Percentiles rank a stretch among this genome's conserved stretches.
These are phyloP conservation scores for Disparrhopalites patrizii DNA, from an alignment of 2,888 invertebrate genomes.

Conservation along the genomic window DNA sequence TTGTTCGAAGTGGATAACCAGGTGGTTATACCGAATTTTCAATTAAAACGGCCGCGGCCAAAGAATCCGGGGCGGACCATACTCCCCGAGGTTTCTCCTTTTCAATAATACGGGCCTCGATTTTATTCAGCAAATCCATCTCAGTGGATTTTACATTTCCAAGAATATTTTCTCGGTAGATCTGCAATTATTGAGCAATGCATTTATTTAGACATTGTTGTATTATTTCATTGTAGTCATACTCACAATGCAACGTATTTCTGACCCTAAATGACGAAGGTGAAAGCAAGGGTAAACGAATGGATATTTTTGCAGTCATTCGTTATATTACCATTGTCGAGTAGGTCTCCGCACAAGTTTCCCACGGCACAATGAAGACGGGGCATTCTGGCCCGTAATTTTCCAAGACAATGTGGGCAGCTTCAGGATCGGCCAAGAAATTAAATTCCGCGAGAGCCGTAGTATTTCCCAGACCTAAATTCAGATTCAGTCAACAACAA, in stretches of 20 bases:
- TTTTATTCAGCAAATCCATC: conserved; percentile 56
- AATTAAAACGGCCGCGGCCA: conserved; percentile 39
- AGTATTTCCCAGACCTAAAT: conserved; percentile 59
- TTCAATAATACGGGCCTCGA: conserved; percentile 51
- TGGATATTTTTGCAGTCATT: neutral
- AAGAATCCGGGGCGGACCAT: conserved; percentile 43
- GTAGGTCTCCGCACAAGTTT: conserved; percentile 56
- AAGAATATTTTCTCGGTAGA: conserved; percentile 48
- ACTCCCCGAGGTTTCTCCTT: conserved; percentile 21
- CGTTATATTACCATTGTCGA: conserved; percentile 2
- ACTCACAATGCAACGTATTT: too few species aligned
- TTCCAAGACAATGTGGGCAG: conserved; percentile 67
- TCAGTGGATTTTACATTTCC: conserved; percentile 52
- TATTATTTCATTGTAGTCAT: too few species aligned
- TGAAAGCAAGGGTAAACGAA: neutral
- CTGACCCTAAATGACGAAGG: neutral
- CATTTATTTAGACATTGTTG: too few species aligned
- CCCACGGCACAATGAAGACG: conserved; percentile 67
- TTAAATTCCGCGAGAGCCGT: conserved; percentile 69
- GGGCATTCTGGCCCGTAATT: conserved; percentile 56
- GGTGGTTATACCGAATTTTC: conserved; percentile 34
- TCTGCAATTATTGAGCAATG: too few species aligned
- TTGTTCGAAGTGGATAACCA: too few species aligned
- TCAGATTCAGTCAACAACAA: conserved; percentile 7
- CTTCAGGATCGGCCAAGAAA: conserved; percentile 72